Percentiles rank a stretch among this genome's conserved stretches.
These are phyloP conservation scores for Clarias magur DNA, from an alignment of 2,113 vertebrate genomes.

Conservation along the genomic window DNA sequence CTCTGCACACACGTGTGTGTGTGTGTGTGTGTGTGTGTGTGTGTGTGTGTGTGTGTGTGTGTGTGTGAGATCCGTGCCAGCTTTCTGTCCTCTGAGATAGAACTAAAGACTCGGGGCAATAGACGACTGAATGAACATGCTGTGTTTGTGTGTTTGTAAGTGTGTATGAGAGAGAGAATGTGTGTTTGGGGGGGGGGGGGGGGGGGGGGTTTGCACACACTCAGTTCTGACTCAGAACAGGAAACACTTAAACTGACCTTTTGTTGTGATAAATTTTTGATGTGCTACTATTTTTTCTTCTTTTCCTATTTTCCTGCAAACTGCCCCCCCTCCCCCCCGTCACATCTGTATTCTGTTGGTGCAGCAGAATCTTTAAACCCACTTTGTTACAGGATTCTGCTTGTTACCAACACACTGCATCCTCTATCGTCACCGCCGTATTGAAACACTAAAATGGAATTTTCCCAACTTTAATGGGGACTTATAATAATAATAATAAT, in stretches of 20 bases:
- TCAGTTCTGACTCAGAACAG: background rate
- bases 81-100: background rate
- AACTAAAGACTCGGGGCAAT: background rate
- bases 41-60: too few species aligned
- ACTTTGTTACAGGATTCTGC: background rate
- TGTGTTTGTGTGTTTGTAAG: background rate
- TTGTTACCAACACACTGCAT: too few species aligned
- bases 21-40: too few species aligned
- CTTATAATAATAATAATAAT: too few species aligned
- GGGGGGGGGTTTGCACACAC: too few species aligned
- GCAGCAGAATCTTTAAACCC: background rate
- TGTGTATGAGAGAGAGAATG: too few species aligned
- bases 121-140: background rate
- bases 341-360: background rate
- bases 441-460: background rate
- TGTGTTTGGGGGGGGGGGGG: too few species aligned
- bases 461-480: background rate
- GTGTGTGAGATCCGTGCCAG: background rate
- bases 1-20: too few species aligned
- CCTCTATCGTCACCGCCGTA: background rate
- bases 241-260: background rate
- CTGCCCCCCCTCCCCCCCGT: background rate
- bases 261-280: background rate
- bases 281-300: background rate
- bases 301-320: background rate